phyloP scores from a whole-genome alignment of 2,888 invertebrate genomes.

The Choristoneura rosaceana region DNA sequence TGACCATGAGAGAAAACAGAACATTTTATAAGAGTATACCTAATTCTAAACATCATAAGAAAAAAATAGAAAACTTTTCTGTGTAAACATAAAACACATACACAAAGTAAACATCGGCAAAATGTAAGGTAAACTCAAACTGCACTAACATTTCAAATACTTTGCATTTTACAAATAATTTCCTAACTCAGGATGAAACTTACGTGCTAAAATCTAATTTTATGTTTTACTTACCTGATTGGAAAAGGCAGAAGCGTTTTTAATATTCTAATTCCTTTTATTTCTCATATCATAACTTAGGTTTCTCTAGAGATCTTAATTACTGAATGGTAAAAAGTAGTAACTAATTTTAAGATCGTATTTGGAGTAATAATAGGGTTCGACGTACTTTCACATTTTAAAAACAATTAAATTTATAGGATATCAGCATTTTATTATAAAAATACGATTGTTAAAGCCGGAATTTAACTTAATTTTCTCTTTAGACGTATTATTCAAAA shows the following conservation, averaged over 20 bases:
- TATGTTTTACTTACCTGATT: constrained; percentile 14
- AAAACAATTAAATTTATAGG: constrained; percentile 10
- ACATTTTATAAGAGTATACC: neutral
- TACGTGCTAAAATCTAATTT: neutral
- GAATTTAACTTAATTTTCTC: constrained; percentile 29
- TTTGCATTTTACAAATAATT: constrained; percentile 4
- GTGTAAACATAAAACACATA: neutral
- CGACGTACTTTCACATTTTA: constrained; percentile 35
- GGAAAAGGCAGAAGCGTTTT: constrained; percentile 3
- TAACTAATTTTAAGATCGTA: constrained; percentile 24
- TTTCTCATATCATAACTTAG: constrained; percentile 29
- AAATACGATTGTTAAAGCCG: constrained; percentile 1
- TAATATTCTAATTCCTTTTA: constrained; percentile 4
- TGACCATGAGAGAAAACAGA: too few relatives aligned
- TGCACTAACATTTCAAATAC: neutral
- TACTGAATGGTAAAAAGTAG: constrained; percentile 32
- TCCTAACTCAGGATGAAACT: neutral
- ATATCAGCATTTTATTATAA: neutral
- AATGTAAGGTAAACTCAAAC: neutral
- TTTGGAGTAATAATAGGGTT: constrained; percentile 11
- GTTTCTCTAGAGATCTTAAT: constrained; percentile 18
- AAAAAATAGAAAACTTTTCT: neutral
- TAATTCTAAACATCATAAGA: neutral
- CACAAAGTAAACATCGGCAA: neutral
- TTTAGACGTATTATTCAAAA: constrained; percentile 40